Evolutionary conservation across 2,888 invertebrate genomes (phyloP), one percentile per base, ranked within the genome.

Genomic region (Lasioglossum figueresi): DNA sequence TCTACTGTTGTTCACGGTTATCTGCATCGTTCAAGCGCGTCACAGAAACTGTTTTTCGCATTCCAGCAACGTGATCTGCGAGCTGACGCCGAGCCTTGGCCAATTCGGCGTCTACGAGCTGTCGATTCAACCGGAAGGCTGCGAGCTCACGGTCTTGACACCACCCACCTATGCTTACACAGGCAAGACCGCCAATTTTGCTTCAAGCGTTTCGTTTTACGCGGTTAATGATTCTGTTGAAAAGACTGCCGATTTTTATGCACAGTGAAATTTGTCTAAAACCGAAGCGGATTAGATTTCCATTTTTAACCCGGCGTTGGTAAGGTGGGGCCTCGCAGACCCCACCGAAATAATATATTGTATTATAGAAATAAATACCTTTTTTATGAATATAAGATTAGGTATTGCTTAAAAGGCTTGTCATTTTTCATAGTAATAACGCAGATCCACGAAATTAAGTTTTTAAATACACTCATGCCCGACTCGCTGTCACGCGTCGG

Each of bases 101-200:
- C 96, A 98, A 95, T 97, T 97, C 92, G 98, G 98, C 6, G 96
- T 97, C 79, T 98, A 98, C 93, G 96, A 96, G 83, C 94, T 97
- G 71, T 96, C 96, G 63, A 94, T 96, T 2, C 92, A 94, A 6
- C 96, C 96, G 66, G 95, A 94, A 16, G 94, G 95, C 59, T 97
- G 97, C 91, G 93, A 95, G 43, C 94, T 97, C 73, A 91, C 92
- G n/a, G 96, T 96, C 0, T 94, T 96, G 37, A 96, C 96, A 91
- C 96, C 96, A 82, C 97, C 98, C 4, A 97, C 97, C 43, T 96
- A 97, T 94, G 96, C 97, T 88, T 97, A 97, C 94, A 96, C 96
- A 92, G 97, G 97, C 97, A 95, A 96, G 97, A 43, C 59, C 14
- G 1, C 3, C 10, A 52, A 52, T 52, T 52, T n/a, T n/a, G n/a